A percentile compares a stretch with the other conserved stretches of the same genome.
Evolutionary conservation across 1,140 invertebrate species (phyloP).

Genomic region (Alviniconcha marisindica): DNA sequence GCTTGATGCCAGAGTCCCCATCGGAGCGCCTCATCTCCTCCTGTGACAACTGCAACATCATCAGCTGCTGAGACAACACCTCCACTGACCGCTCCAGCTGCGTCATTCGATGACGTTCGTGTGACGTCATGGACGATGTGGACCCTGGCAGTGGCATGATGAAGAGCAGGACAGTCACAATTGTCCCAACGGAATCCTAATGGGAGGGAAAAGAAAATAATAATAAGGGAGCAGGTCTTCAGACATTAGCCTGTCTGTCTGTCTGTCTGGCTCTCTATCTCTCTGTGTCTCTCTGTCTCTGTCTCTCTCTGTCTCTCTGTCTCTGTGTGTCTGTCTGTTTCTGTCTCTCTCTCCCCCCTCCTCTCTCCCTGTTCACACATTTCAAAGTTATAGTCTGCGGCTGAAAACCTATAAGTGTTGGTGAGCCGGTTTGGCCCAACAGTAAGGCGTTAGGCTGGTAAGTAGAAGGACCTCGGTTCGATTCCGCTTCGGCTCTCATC

Average conservation of each 20-base stretch:
- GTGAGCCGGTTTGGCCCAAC: no score
- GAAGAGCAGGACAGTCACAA: not conserved
- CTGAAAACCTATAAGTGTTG: no score
- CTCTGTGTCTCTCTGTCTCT: conserved; percentile 3
- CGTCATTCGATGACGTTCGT: not conserved
- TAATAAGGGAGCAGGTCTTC: no score
- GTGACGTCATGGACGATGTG: conserved; percentile 3
- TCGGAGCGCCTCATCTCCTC: conserved; percentile 48
- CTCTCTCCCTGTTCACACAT: no score
- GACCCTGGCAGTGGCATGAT: not conserved
- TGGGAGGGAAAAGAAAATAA: not conserved
- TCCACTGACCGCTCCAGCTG: conserved; percentile 24
- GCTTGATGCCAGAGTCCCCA: conserved; percentile 51
- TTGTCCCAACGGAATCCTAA: not conserved
- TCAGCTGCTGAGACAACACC: conserved; percentile 43
- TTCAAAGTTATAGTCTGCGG: no score
- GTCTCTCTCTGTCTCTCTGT: not conserved
- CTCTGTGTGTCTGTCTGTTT: not conserved
- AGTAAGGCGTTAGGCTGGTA: no score
- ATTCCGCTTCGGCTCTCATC: no score
- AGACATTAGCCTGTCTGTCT: not conserved
- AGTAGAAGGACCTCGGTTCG: no score
- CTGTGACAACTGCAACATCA: conserved; percentile 50
- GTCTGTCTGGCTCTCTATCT: not conserved
- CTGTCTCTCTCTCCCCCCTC: not conserved